phyloP scores from a whole-genome alignment of 92 coral and sea anemone species.

The Blastomussa wellsi region DNA sequence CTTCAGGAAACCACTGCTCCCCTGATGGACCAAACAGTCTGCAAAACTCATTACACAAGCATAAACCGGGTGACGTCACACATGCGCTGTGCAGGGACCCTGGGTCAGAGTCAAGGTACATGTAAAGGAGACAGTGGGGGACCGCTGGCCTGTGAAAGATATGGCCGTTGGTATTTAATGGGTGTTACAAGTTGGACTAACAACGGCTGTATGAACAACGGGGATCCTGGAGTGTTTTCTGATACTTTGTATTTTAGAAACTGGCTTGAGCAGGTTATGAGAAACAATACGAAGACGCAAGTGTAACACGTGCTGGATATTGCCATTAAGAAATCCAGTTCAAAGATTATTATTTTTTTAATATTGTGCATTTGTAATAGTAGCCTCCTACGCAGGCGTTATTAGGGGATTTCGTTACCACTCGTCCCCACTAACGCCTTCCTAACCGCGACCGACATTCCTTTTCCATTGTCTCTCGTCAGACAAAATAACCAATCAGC shows the following conservation, averaged over 20 bases:
- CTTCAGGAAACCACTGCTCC: slow-evolving; percentile 88
- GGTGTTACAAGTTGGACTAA: slow-evolving; percentile 92
- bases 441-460: too few species aligned
- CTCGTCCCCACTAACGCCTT: too few species aligned
- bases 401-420: too few species aligned
- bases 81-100: slow-evolving; percentile 94
- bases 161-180: slow-evolving; percentile 82
- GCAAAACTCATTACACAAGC: slow-evolving; percentile 52
- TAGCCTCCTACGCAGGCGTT: too few species aligned
- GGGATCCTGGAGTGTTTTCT: slow-evolving; percentile 88
- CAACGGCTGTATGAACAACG: slow-evolving; percentile 80
- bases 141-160: slow-evolving; percentile 80
- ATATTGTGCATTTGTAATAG: too few species aligned
- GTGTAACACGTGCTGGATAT: background rate
- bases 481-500: too few species aligned
- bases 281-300: slow-evolving; percentile 1
- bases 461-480: too few species aligned
- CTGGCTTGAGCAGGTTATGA: slow-evolving; percentile 65
- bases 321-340: background rate
- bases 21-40: slow-evolving; percentile 49
- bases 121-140: slow-evolving; percentile 98
- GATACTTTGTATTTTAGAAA: slow-evolving; percentile 65
- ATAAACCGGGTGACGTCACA: slow-evolving; percentile 57
- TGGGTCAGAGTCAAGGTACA: slow-evolving; percentile 73
- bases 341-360: too few species aligned